Evolutionary conservation across 2,113 vertebrate genomes (phyloP).

Genomic region (Nothoprocta perdicaria): DNA sequence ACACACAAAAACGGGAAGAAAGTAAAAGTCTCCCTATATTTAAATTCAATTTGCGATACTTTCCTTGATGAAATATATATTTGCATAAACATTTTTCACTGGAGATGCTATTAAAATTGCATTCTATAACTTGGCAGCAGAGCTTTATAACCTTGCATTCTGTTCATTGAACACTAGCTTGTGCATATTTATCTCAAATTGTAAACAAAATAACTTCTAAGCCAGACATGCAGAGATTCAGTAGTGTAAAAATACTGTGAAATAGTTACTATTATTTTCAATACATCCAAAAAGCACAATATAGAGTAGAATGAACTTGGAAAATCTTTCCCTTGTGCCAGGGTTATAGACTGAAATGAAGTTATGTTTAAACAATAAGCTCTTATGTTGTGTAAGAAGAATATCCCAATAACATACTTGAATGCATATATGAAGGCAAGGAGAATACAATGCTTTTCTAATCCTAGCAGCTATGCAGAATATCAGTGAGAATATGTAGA

Average conservation of each 20-base stretch:
- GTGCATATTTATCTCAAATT: neutral
- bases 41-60: conserved; percentile 35
- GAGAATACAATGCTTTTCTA: neutral
- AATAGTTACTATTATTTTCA: neutral
- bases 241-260: neutral
- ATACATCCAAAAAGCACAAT: neutral
- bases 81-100: conserved; percentile 22
- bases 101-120: neutral
- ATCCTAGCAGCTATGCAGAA: neutral
- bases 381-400: neutral
- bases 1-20: neutral
- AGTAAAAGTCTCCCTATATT: neutral
- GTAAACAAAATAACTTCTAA: neutral
- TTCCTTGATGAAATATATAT: conserved; percentile 20
- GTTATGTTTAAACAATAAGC: neutral
- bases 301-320: neutral
- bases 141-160: neutral
- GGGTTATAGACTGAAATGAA: neutral
- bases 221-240: neutral
- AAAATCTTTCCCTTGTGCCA: neutral
- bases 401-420: neutral
- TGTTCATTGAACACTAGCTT: neutral
- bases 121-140: neutral
- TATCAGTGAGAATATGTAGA: neutral
- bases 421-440: accelerated